Evolutionary conservation across 2,113 vertebrate species (phyloP), one percentile per base, ranked within the genome.

Genomic region (Tachycineta bicolor): DNA sequence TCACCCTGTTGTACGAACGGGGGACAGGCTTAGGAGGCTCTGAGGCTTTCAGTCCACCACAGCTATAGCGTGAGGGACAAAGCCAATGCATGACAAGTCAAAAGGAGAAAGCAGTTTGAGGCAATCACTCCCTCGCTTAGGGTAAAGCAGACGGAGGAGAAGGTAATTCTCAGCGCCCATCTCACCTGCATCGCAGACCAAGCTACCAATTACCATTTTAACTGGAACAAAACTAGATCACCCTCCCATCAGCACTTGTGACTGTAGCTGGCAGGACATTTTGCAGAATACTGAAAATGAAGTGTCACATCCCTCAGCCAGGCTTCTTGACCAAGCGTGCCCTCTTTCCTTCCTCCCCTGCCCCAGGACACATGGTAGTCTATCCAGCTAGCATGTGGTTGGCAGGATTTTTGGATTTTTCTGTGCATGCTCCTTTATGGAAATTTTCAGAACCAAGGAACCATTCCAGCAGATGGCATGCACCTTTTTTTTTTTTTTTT

Each of bases 321-420:
- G 90, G 52, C 76, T 23, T 12, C 83, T 79, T 87, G 79, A 87
- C 83, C 92, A 94, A 89, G 84, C 23, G 1, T 49, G 46, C 73
- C 59, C 80, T 95, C 68, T 88, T 95, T 95, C 76, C 92, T 89
- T 95, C 87, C 94, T 95, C 56, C 84, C 41, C 58, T 87, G 83
- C 89, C 91, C 89, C 94, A 95, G 94, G 77, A 87, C 65, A 52
- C 93, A 90, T 94, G 88, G 91, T 95, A 93, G 50, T 43, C 53
- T 50, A 83, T 55, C 50, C 86, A 89, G 55, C n/a, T 62, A 74
- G 60, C 26, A 6, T 9, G 37, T 44, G 81, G 47, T 86, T 93
- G 92, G 78, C 87, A 91, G 31, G 39, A 63, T 79, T 90, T 88
- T 89, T 50, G 31, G 39, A 63, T 79, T 90, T 88, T 89, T 50